Base-by-base conservation (phyloP, 1,140 invertebrate species). In the Lineus longissimus region DNA sequence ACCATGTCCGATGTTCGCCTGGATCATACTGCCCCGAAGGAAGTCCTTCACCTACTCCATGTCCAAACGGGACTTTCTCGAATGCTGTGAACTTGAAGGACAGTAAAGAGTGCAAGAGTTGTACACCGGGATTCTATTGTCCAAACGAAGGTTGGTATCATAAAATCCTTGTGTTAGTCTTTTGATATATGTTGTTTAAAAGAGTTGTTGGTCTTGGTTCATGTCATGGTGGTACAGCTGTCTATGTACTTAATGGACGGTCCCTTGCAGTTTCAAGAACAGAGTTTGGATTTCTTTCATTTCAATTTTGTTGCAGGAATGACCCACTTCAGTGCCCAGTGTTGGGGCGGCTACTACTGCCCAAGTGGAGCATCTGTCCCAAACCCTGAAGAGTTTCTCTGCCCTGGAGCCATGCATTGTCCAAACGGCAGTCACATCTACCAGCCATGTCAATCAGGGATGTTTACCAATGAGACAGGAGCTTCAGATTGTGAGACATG, bases 381-480 rank as follows among this genome's bases (percentile, higher is more conserved):
- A 7, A 36, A 36, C 33, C 33, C 33, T 36, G 33, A 36, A 4
- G 33, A 36, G 33, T 36, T 36, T 36, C 6, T 36, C 15, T 36
- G 33, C 15, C 33, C 33, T 15, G 33, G 4, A 36, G 33, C 33
- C 33, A 36, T 36, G 33, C 15, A 36, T 36, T 78, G 75, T 51
- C 74, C 76, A 15, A 40, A 23, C 19, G 74, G 74, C 1, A 76
- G 75, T 17, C 59, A 69, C 9, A 66, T 69, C n/a, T 73, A 76
- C 57, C 57, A 70, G 13, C 73, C 76, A 9, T 79, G 77, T 62
- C 45, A 63, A 57, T 69, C 74, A 11, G 76, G 77, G 58, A 73
- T 62, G 0, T 79, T 74, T 69, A 78, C 76, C 60, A 75, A 76
- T 30, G 45, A 67, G 45, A 73, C 76, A 30, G 76, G 76, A 13